Evolutionary conservation across 2,888 invertebrate genomes (phyloP), one percentile per base, ranked within the genome.

Genomic region (Zygaena filipendulae): DNA sequence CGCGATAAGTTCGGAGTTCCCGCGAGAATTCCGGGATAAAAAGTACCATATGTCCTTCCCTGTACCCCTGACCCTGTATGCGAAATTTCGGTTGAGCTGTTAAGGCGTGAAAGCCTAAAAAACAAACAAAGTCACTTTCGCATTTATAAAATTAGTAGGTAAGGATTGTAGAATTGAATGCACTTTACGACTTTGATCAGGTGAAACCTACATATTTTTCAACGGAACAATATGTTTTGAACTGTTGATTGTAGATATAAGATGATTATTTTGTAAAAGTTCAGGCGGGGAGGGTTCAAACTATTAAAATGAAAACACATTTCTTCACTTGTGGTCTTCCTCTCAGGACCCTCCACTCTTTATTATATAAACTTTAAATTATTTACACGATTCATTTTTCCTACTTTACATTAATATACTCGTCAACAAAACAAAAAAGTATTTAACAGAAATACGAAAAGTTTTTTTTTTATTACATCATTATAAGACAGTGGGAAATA

Each of bases 311-410:
- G n/a, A n/a, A n/a, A n/a, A n/a, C n/a, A n/a, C n/a, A n/a, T n/a
- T n/a, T n/a, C n/a, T 43, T 47, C 45, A 49, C 53, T 61, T 58
- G 68, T 56, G 52, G 64, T 46, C 45, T 59, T 63, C 49, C 79
- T 79, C 66, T 53, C 63, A 79, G 79, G 59, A 59, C 47, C 63
- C 67, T 59, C 63, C 66, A 59, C 63, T 62, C 59, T 77, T 79
- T 79, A 79, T 79, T 74, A 70, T 72, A 79, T 77, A 79, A 79
- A 77, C 79, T 77, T 79, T 79, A 77, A 75, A 66, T 74, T 77
- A 77, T 77, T 69, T 79, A 75, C 77, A 79, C 60, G 69, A 74
- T 77, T 71, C 59, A 61, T 60, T 66, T 61, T 45, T 49, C 61
- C 79, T 79, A 79, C 79, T 75, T 77, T 75, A 75, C 77, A 77